Evolutionary conservation across 2,888 invertebrate species (phyloP).

Genomic region (Timema cristinae): DNA sequence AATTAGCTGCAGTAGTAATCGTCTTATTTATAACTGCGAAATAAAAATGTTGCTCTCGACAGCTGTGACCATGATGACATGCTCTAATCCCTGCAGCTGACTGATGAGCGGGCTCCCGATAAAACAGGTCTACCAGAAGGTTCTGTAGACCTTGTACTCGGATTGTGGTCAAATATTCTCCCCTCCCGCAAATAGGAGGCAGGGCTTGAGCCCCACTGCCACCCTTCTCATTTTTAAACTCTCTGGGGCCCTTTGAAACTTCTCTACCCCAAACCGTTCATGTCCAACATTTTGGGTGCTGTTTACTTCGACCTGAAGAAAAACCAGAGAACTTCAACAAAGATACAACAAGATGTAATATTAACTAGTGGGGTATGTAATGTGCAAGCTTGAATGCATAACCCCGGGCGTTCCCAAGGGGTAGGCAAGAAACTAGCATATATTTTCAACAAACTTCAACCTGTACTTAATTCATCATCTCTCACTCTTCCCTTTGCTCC

Average conservation of each 20-base stretch:
- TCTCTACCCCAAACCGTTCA: slow-evolving; percentile 93
- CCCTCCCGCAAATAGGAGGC: slow-evolving; percentile 89
- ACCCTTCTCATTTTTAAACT: slow-evolving; percentile 77
- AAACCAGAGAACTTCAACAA: too few relatives aligned
- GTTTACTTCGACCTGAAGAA: slow-evolving; percentile 69
- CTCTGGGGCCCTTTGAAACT: slow-evolving; percentile 72
- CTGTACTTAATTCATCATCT: too few relatives aligned
- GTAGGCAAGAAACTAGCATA: too few relatives aligned
- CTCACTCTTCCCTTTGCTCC: too few relatives aligned
- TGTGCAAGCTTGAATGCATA: too few relatives aligned
- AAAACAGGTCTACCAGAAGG: slow-evolving; percentile 87
- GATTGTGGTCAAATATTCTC: slow-evolving; percentile 76
- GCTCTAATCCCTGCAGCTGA: slow-evolving; percentile 93
- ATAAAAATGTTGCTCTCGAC: slow-evolving; percentile 70
- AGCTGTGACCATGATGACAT: slow-evolving; percentile 85
- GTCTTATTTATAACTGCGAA: slow-evolving; percentile 63
- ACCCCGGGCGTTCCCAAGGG: too few relatives aligned
- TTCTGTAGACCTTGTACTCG: slow-evolving; percentile 81
- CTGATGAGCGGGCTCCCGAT: slow-evolving; percentile 73
- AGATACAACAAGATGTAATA: too few relatives aligned
- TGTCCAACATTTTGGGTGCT: slow-evolving; percentile 87
- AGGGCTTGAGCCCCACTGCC: slow-evolving; percentile 80
- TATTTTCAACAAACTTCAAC: too few relatives aligned
- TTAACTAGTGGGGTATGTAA: too few relatives aligned
- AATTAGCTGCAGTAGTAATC: too few relatives aligned